Conservation (phyloP, 2,888 invertebrate species). For the Ashinkailepas kermadecensis region DNA sequence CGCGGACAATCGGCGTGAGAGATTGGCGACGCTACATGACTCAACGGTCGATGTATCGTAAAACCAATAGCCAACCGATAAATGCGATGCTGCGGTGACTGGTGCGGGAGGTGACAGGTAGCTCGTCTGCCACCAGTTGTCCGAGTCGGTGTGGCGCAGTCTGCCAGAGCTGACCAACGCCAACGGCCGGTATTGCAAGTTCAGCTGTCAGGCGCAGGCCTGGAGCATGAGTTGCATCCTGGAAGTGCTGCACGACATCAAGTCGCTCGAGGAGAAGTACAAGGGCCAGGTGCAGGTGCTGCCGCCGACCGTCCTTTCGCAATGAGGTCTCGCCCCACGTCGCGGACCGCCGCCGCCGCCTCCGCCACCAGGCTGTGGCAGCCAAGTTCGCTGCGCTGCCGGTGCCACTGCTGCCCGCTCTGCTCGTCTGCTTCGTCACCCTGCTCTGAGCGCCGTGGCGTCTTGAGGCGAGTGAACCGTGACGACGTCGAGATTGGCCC, state of each 20-base stretch:
- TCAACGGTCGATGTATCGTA: too few relatives aligned
- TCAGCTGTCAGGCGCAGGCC: slow-evolving; percentile 90
- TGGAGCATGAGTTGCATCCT: slow-evolving; percentile 87
- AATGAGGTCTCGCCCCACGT: slow-evolving; percentile 25
- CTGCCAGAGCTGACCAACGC: slow-evolving; percentile 92
- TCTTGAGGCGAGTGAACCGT: too few relatives aligned
- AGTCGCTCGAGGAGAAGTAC: slow-evolving; percentile 23
- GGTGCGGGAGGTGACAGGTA: too few relatives aligned
- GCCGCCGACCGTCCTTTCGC: slow-evolving; percentile 20
- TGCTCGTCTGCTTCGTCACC: neutral
- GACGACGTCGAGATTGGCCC: too few relatives aligned
- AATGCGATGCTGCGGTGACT: too few relatives aligned
- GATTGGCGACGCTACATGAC: too few relatives aligned
- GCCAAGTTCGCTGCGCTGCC: too few relatives aligned
- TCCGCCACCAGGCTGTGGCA: too few relatives aligned
- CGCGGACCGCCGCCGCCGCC: neutral
- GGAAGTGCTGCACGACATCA: slow-evolving; percentile 54
- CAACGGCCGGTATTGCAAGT: slow-evolving; percentile 69
- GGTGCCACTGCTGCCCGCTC: neutral
- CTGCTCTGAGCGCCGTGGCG: neutral
- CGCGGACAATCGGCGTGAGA: too few relatives aligned
- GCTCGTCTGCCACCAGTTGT: slow-evolving; percentile 8
- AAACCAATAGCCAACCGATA: too few relatives aligned
- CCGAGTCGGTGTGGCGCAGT: slow-evolving; percentile 63
- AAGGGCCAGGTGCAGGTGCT: slow-evolving; percentile 26